These are phyloP conservation scores for Sphenopsis melanotis DNA, from an alignment of 2,797 vertebrate species.

Conservation along the genomic window DNA sequence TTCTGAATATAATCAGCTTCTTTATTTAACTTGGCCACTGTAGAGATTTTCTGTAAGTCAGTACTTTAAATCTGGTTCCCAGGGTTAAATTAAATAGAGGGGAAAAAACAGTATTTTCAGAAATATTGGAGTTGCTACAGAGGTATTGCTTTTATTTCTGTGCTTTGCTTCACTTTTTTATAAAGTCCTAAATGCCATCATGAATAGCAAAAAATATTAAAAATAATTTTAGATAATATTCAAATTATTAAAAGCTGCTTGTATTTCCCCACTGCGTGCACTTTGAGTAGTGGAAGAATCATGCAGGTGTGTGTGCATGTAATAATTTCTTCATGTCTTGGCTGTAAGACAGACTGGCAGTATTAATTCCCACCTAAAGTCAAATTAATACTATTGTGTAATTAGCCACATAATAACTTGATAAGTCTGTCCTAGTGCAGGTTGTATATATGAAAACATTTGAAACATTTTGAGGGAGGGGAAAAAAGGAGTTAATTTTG, in stretches of 20 bases:
- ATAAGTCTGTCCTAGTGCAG: neutral
- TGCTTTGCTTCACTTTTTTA: neutral
- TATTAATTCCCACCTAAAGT: neutral
- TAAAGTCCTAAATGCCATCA: neutral
- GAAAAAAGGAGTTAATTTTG: neutral
- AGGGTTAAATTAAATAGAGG: neutral
- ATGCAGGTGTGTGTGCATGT: accelerated
- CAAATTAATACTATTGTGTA: neutral
- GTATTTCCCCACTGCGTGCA: neutral
- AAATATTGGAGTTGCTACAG: neutral
- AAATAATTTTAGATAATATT: neutral
- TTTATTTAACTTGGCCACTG: neutral
- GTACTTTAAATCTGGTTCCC: neutral
- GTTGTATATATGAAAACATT: neutral
- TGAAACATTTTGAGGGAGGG: neutral
- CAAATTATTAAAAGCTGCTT: neutral
- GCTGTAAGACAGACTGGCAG: neutral
- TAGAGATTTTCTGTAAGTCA: neutral
- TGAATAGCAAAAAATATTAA: neutral
- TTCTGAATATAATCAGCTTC: neutral
- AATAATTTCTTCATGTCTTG: neutral
- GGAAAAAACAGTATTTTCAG: neutral
- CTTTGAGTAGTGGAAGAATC: neutral
- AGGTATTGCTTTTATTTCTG: neutral
- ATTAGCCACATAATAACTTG: neutral